Evolutionary conservation across 2,888 invertebrate genomes (phyloP).

Genomic region (Drosophila formosana): DNA sequence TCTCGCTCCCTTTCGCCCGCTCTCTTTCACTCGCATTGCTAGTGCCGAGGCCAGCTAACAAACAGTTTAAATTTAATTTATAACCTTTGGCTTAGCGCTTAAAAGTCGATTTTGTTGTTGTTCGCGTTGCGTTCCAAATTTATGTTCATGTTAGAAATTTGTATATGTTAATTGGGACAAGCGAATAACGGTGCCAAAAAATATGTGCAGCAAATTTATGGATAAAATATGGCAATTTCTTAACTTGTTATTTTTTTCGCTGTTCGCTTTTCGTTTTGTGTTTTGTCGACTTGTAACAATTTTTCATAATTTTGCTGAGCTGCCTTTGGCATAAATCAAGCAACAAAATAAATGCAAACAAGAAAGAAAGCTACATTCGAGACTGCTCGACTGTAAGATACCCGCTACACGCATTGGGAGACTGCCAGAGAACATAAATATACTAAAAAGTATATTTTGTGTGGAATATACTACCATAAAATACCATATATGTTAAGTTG

Average conservation of each 20-base stretch:
- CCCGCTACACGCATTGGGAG: no score
- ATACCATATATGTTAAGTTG: no score
- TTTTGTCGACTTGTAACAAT: slow-evolving; percentile 66
- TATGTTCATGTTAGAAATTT: slow-evolving; percentile 67
- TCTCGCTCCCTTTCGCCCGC: background rate
- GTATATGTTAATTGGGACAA: slow-evolving; percentile 77
- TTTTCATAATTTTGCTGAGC: slow-evolving; percentile 74
- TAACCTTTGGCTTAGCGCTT: slow-evolving; percentile 20
- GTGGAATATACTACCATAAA: no score
- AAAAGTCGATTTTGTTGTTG: slow-evolving; percentile 13
- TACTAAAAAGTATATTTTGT: no score
- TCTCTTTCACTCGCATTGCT: background rate
- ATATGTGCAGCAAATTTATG: slow-evolving; percentile 65
- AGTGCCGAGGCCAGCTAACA: slow-evolving; percentile 15
- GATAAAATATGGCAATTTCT: slow-evolving; percentile 68
- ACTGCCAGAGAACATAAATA: no score
- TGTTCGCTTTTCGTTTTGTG: slow-evolving; percentile 19
- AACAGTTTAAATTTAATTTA: slow-evolving; percentile 23
- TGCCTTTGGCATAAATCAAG: slow-evolving; percentile 76
- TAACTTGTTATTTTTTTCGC: slow-evolving; percentile 31
- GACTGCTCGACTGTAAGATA: no score
- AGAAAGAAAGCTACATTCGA: background rate
- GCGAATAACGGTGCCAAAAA: slow-evolving; percentile 56
- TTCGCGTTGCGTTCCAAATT: slow-evolving; percentile 45
- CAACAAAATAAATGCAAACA: slow-evolving; percentile 34